Evolutionary conservation across 2,113 vertebrate species (phyloP).

Genomic region (Neogale vison): DNA sequence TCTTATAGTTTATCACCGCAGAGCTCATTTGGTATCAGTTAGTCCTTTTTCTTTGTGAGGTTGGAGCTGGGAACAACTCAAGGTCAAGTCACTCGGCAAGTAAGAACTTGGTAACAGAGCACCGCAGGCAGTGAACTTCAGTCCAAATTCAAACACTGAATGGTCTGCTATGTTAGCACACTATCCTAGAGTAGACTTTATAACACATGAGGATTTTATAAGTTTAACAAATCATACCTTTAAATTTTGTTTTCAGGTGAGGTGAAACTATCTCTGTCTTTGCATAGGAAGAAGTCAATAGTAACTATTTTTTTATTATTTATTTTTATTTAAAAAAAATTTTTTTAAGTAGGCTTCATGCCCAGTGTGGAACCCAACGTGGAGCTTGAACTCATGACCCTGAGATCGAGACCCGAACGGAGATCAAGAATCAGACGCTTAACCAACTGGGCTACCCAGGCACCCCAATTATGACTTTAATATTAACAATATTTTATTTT

Average conservation of each 20-base stretch:
- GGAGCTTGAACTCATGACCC: background rate
- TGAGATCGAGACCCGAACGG: background rate
- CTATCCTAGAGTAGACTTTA: background rate
- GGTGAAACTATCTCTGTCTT: background rate
- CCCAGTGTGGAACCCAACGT: background rate
- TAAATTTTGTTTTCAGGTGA: background rate
- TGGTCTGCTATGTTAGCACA: background rate
- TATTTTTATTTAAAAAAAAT: background rate
- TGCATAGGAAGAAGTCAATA: background rate
- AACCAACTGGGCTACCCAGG: background rate
- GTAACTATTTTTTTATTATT: background rate
- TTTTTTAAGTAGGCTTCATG: background rate
- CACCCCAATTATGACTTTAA: background rate
- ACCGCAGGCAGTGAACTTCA: background rate
- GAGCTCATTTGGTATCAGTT: background rate
- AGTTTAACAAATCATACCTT: background rate
- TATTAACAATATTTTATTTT: background rate
- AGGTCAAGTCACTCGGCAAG: background rate
- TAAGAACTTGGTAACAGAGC: background rate
- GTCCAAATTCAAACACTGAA: background rate
- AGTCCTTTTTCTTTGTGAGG: background rate
- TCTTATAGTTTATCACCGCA: background rate
- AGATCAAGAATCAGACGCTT: background rate
- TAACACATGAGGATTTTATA: background rate
- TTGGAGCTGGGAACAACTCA: background rate